Evolutionary conservation across 2,113 vertebrate genomes (phyloP), one percentile per base, ranked within the genome.

Genomic region (Python bivittatus): DNA sequence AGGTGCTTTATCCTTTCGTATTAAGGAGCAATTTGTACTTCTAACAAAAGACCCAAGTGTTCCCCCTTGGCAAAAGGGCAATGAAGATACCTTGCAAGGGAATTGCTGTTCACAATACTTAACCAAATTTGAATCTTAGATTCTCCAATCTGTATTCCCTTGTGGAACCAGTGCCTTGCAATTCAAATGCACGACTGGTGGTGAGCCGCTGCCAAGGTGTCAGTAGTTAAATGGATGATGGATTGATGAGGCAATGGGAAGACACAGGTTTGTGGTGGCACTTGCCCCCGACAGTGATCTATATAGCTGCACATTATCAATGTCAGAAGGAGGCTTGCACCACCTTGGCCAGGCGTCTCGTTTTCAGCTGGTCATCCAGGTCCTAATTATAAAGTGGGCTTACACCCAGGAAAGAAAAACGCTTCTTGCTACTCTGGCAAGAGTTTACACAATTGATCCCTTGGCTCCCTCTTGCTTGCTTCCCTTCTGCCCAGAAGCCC

Each of bases 1-100:
- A 97, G 97, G 96, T 94, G 96, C 97, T 97, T 98, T 97, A 97
- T 97, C 97, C 96, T 97, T 89, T 95, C 95, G 97, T 97, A 97
- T 98, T 98, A 98, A 98, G 97, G 98, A 98, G 96, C 97, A 98
- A 98, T 98, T 97, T 98, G 98, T 97, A 97, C 98, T 97, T 97
- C 96, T 97, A 97, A 97, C 98, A 97, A 97, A 92, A 97, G 96
- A 94, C 95, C 96, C 95, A 84, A 92, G 94, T 94, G 92, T 97
- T 97, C 97, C 97, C 97, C 97, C 97, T 98, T 96, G 96, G 97
- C 91, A 86, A 97, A 97, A 97, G 97, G 97, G 97, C 97, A 97
- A 97, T 97, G 95, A 97, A 96, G 96, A 97, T 89, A 96, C 96
- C 96, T 97, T 97, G 96, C 97, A 94, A 52, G 83, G 95, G 97